Conservation (phyloP, 2,113 vertebrate genomes). For the Periophthalmodon schlosseri region DNA sequence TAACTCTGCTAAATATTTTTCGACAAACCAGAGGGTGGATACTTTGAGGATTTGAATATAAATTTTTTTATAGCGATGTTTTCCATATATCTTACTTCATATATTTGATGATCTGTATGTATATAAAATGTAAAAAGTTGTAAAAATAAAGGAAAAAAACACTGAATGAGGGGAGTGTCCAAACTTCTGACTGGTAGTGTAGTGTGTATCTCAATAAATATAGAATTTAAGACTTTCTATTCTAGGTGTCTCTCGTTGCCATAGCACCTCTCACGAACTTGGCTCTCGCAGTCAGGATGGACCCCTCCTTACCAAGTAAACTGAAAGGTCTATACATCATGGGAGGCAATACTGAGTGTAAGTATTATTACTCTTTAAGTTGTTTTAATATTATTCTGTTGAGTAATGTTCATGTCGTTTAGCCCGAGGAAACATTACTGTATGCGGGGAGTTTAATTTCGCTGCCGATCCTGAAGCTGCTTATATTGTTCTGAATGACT, state of each 20-base stretch:
- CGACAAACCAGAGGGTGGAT: no score
- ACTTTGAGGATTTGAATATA: no score
- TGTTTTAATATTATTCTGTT: background rate
- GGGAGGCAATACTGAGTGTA: slow-evolving; percentile 83
- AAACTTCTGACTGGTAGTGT: no score
- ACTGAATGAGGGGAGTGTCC: no score
- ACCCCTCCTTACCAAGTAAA: slow-evolving; percentile 78
- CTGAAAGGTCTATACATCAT: slow-evolving; percentile 80
- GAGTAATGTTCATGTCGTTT: background rate
- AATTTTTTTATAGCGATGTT: no score
- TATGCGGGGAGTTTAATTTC: slow-evolving; percentile 82
- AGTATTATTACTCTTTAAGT: slow-evolving; percentile 31
- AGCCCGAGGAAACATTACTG: slow-evolving; percentile 78
- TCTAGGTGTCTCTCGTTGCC: slow-evolving; percentile 75
- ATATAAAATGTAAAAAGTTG: no score
- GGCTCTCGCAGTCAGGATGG: slow-evolving; percentile 81
- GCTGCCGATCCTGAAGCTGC: slow-evolving; percentile 80
- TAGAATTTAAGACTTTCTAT: background rate
- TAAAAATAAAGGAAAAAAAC: no score
- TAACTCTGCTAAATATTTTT: no score
- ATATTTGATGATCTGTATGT: no score
- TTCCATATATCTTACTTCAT: no score
- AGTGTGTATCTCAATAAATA: background rate
- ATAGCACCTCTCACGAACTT: slow-evolving; percentile 81
- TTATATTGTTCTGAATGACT: slow-evolving; percentile 79